phyloP scores from a whole-genome alignment of 2,888 invertebrate genomes.

The Sminthurinus aureus region DNA sequence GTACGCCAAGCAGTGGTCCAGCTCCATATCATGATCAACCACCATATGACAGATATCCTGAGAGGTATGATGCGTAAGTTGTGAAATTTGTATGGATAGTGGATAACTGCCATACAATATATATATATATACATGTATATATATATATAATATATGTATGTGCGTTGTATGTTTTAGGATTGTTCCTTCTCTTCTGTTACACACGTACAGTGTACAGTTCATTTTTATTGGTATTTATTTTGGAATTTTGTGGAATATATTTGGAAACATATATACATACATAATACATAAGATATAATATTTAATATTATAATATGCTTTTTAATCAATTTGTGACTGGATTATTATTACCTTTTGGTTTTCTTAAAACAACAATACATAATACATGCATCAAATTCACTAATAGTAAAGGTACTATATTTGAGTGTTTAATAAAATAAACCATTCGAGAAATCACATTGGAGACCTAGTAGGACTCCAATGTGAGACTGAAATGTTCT shows the following conservation, averaged over 20 bases:
- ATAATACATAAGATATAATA: too few relatives aligned
- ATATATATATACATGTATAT: neutral
- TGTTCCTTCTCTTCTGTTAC: neutral
- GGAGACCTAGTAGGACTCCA: too few relatives aligned
- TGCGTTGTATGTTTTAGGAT: neutral
- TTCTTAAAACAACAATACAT: too few relatives aligned
- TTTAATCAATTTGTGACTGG: too few relatives aligned
- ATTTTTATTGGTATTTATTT: neutral
- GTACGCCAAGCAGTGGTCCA: conserved; percentile 47
- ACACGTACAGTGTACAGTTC: too few relatives aligned
- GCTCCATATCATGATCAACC: conserved; percentile 54
- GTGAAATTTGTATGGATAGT: neutral
- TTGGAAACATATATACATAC: too few relatives aligned
- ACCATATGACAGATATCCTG: conserved; percentile 60
- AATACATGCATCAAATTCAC: too few relatives aligned
- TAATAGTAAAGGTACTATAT: too few relatives aligned
- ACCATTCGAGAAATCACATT: too few relatives aligned
- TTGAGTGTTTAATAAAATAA: too few relatives aligned
- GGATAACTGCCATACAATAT: neutral
- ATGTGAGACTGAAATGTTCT: neutral
- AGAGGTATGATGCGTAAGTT: conserved; percentile 50
- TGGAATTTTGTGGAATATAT: too few relatives aligned
- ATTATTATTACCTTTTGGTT: neutral
- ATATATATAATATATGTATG: neutral
- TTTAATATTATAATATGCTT: too few relatives aligned